Evolutionary conservation across 1,140 invertebrate genomes (phyloP), one percentile per base, ranked within the genome.

Genomic region (Oppia nitens): DNA sequence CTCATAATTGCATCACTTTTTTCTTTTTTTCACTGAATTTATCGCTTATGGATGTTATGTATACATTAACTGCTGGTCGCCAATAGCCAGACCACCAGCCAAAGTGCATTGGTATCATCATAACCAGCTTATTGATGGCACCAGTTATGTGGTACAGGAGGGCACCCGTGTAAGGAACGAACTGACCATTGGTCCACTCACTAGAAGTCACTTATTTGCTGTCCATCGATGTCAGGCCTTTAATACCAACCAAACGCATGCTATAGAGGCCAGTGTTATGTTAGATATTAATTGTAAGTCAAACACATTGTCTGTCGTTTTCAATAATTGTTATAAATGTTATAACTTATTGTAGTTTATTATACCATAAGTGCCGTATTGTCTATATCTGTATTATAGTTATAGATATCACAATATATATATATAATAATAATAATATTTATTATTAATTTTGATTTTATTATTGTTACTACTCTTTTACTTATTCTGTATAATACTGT

Each of bases 81-180:
- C 86, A 68, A 87, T 84, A 67, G 87, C 88, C 17, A 87, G 91
- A 68, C 85, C 87, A 55, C 88, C 88, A 47, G 84, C 84, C 49
- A 90, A 86, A 71, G 89, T 93, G 68, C 90, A 87, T 72, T 92
- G 83, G 83, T 83, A 81, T 67, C 80, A 82, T 67, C 68, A 83
- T 45, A 64, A 66, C 21, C 45, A 58, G 20, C 67, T 67, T 64
- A 67, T 67, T 29, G 67, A 67, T 53, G 67, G 63, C 48, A 59
- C 62, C 40, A 51, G 40, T 29, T 26, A 64, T 14, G 54, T 57
- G 20, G 47, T 25, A 25, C 17, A 47, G 14, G 53, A 54, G n/a
- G 14, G 60, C 12, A 6, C 47, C 32, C 6, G 32, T 3, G 56
- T 57, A 1, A 32, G 17, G 21, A 57, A 57, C 27, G 56, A 57